phyloP scores from a whole-genome alignment of 2,888 invertebrate genomes.

The Lamproptera curius region DNA sequence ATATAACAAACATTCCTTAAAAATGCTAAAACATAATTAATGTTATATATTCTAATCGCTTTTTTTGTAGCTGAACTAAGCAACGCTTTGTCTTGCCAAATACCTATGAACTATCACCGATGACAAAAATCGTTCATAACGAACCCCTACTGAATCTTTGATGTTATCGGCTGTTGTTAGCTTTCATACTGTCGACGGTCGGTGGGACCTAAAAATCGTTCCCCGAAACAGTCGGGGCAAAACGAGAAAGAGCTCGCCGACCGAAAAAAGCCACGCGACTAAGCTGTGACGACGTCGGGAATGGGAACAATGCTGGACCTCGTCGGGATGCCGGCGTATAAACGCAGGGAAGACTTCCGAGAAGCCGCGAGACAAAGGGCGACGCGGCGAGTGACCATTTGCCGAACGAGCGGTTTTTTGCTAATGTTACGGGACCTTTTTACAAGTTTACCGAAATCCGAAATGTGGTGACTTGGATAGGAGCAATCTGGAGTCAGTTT shows the following conservation, averaged over 20 bases:
- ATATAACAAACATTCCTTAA: too few relatives aligned
- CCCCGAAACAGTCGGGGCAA: conserved; percentile 31
- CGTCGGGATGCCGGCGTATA: conserved; percentile 35
- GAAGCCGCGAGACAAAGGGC: conserved; percentile 35
- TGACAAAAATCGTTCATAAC: not conserved
- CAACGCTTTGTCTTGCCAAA: too few relatives aligned
- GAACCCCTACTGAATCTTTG: conserved; percentile 5
- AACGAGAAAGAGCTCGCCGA: conserved; percentile 37
- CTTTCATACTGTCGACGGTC: conserved; percentile 16
- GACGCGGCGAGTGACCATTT: conserved; percentile 15
- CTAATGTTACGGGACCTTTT: conserved; percentile 7
- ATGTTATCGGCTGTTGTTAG: conserved; percentile 19
- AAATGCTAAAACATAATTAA: too few relatives aligned
- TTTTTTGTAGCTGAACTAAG: too few relatives aligned
- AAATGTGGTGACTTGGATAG: too few relatives aligned
- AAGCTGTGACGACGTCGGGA: conserved; percentile 46
- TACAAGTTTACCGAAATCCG: too few relatives aligned
- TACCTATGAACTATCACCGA: too few relatives aligned
- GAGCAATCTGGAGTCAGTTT: too few relatives aligned
- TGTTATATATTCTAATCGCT: too few relatives aligned
- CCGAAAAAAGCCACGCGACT: conserved; percentile 47
- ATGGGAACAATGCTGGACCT: conserved; percentile 50
- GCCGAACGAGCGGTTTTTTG: too few relatives aligned
- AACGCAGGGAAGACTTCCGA: conserved; percentile 43
- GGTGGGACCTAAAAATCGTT: conserved; percentile 26